Base-by-base conservation (phyloP, 2,113 vertebrate genomes). In the Guaruba guarouba region DNA sequence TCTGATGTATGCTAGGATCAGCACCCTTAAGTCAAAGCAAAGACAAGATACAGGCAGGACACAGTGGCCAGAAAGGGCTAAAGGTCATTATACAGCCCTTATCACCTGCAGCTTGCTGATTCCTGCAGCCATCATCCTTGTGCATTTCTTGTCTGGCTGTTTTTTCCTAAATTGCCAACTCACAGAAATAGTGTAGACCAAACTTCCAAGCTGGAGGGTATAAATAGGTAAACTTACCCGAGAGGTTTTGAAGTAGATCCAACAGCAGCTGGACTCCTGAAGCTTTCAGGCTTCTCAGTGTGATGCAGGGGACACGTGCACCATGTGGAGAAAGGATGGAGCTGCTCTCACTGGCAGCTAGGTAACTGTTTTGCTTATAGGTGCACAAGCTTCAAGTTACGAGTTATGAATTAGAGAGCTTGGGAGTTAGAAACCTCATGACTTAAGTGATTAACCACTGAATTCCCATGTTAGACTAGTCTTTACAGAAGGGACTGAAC, bases 21-120 rank as follows among this genome's bases (percentile, higher is more conserved):
- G n/a, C 2, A 2, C 14, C 44, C 16, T 48, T 51, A 5, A 19
- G 43, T 68, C 17, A 79, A 78, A 70, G 29, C 0, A 2, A 62
- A 70, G 35, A 28, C 44, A 78, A n/a, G 8, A 3, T 0, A 0
- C 3, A 41, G 31, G 17, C 33, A 48, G 1, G 1, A 35, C 35
- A 70, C 0, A 1, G 44, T 52, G 61, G 15, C 39, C 48, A 41
- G 69, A 87, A 68, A 75, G 49, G 29, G 13, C 35, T 66, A 25
- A 57, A 82, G 17, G 33, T 33, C 15, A 19, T 71, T 35, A 14
- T 22, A 9, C 15, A 70, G 23, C 29, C 23, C 22, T 12, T 62
- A 14, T 11, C 17, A 57, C 29, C 61, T 54, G 35, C 59, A 74
- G 43, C 39, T 33, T 80, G 63, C 57, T 68, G 29, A 39, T 31